These are phyloP conservation scores for Trichogramma pretiosum DNA, from an alignment of 1,140 invertebrate genomes.

Conservation along the genomic window DNA sequence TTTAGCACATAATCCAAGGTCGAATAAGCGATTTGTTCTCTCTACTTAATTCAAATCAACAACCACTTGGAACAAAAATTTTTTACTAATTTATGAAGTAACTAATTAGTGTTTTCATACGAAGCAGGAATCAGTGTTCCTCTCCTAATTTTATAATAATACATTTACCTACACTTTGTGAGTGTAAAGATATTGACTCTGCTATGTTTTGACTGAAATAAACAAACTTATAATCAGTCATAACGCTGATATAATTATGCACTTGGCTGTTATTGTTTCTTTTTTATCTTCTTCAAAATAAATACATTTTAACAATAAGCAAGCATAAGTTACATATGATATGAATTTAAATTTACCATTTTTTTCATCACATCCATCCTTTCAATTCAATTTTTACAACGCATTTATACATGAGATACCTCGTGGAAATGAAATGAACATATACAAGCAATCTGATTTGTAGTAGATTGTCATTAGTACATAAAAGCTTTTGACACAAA, in stretches of 20 bases:
- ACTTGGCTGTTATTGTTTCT: conserved; percentile 5
- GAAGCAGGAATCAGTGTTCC: conserved; percentile 20
- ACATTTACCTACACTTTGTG: conserved; percentile 14
- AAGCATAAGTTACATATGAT: conserved; percentile 6
- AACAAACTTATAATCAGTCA: conserved; percentile 7
- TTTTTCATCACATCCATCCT: no score
- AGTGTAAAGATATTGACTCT: conserved; percentile 16
- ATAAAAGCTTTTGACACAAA: no score
- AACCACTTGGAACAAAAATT: conserved; percentile 10
- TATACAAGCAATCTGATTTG: no score
- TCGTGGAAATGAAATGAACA: no score
- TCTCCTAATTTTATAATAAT: no score
- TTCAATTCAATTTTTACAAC: no score
- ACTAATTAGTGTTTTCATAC: conserved; percentile 7
- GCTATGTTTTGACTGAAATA: conserved; percentile 18
- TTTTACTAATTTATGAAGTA: conserved; percentile 18
- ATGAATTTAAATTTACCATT: conserved; percentile 14
- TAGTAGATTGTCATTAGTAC: no score
- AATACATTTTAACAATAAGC: conserved; percentile 11
- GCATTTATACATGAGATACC: no score
- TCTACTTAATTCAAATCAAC: no score
- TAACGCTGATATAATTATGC: conserved; percentile 8
- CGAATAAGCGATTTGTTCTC: no score
- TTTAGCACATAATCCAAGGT: no score
- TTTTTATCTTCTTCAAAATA: conserved; percentile 9